Evolutionary conservation across 2,113 vertebrate genomes (phyloP), one percentile per base, ranked within the genome.

Genomic region (Bucco capensis): DNA sequence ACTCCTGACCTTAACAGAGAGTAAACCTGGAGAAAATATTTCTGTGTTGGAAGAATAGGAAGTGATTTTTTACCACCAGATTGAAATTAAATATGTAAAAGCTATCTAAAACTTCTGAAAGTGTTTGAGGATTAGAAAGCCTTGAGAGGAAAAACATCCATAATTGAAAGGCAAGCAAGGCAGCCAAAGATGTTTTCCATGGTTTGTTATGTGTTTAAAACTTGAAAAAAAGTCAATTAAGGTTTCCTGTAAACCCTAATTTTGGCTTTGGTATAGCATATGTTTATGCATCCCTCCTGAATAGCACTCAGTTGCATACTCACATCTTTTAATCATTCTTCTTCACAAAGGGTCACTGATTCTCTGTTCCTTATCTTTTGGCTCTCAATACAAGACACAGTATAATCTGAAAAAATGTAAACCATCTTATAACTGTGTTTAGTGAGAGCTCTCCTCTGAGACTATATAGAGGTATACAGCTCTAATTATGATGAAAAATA

Each of bases 191-290:
- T 74, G 5, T 67, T 70, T 88, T 77, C 73, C 12, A 18, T 11
- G 51, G 5, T 27, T 54, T 76, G 77, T 33, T 15, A 15, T 38
- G 49, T 3, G 5, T 51, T 88, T 67, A 54, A 6, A 82, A 31
- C 14, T 22, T 49, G 12, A 47, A 61, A 65, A 70, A 64, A 64
- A 38, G 5, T 18, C 37, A 30, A 10, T 37, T 82, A 79, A 69
- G 3, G 0, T 72, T 91, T 49, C 37, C 28, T 42, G 4, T 84
- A 60, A 84, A 78, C 2, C 21, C 7, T 15, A 24, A 14, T 35
- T 82, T 69, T 82, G 12, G 1, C n/a, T 24, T 46, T 44, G 16
- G 10, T 75, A 51, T 9, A 44, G 5, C 1, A 0, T 8, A 4
- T 60, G 10, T 47, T 58, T 70, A 70, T 23, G 5, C 12, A 51